These are phyloP conservation scores for Gadus macrocephalus DNA, from an alignment of 2,113 vertebrate species.

Conservation along the genomic window DNA sequence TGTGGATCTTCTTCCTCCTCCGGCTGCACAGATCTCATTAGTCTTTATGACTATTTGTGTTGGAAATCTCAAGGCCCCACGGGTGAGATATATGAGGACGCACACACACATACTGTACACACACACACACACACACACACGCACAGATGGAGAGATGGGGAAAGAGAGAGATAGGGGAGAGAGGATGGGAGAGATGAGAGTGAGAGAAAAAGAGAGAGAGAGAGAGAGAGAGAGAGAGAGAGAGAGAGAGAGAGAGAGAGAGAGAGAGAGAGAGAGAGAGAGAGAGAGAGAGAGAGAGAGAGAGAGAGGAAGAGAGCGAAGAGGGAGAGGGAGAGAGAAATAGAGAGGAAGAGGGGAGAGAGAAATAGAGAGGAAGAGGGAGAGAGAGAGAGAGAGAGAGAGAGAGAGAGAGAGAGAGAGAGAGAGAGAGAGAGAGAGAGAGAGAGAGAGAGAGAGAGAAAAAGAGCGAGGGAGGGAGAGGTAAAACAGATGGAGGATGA, in stretches of 20 bases:
- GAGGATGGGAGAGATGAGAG: no score
- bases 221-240: background rate
- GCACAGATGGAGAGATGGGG: background rate
- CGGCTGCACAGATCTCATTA: constrained; percentile 43
- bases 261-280: background rate
- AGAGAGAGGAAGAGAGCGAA: no score
- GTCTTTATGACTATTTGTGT: constrained; percentile 60
- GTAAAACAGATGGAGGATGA: no score
- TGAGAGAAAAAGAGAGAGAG: no score
- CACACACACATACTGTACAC: constrained; percentile 1
- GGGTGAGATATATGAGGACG: background rate
- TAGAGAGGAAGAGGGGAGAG: no score
- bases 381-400: no score
- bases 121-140: background rate
- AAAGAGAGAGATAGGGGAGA: no score
- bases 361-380: no score
- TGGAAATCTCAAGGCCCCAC: constrained; percentile 36
- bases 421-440: no score
- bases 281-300: no score
- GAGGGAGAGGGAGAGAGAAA: background rate
- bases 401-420: no score
- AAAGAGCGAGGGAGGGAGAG: background rate
- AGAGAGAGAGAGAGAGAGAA: background rate
- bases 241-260: background rate
- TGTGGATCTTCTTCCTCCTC: constrained; percentile 22